These are phyloP conservation scores for Sitodiplosis mosellana DNA, from an alignment of 1,140 invertebrate genomes.

Conservation along the genomic window DNA sequence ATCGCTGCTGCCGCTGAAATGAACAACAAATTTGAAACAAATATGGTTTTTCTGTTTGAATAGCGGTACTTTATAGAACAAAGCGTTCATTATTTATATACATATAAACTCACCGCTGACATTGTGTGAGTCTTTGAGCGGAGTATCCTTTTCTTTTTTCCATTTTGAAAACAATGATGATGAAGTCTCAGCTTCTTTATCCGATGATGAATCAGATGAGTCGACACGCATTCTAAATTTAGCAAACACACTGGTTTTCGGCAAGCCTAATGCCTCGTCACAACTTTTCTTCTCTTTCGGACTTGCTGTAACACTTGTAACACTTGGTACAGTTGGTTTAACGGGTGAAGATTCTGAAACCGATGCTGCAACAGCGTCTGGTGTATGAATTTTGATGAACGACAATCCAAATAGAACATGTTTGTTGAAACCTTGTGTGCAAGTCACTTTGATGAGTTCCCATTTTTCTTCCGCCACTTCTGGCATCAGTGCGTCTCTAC, in stretches of 20 bases:
- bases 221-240: slow-evolving; percentile 40
- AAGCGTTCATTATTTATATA: too few relatives aligned
- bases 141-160: slow-evolving; percentile 8
- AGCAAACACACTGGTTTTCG: slow-evolving; percentile 23
- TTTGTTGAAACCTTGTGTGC: slow-evolving; percentile 74
- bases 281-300: too few relatives aligned
- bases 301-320: too few relatives aligned
- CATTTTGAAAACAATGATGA: slow-evolving; percentile 14
- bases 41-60: too few relatives aligned
- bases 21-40: too few relatives aligned
- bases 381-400: slow-evolving; percentile 51
- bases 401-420: slow-evolving; percentile 57
- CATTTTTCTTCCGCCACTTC: slow-evolving; percentile 44
- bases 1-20: slow-evolving; percentile 3
- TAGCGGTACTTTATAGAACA: too few relatives aligned
- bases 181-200: slow-evolving; percentile 15
- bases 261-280: slow-evolving; percentile 1
- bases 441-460: slow-evolving; percentile 68
- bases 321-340: too few relatives aligned
- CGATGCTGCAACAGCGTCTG: slow-evolving; percentile 12
- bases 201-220: slow-evolving; percentile 25
- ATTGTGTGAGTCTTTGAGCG: background rate
- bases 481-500: slow-evolving; percentile 36
- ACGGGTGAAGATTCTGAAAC: too few relatives aligned
- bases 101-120: too few relatives aligned